Conservation (phyloP, 1,140 invertebrate species). For the Hyles euphorbiae region DNA sequence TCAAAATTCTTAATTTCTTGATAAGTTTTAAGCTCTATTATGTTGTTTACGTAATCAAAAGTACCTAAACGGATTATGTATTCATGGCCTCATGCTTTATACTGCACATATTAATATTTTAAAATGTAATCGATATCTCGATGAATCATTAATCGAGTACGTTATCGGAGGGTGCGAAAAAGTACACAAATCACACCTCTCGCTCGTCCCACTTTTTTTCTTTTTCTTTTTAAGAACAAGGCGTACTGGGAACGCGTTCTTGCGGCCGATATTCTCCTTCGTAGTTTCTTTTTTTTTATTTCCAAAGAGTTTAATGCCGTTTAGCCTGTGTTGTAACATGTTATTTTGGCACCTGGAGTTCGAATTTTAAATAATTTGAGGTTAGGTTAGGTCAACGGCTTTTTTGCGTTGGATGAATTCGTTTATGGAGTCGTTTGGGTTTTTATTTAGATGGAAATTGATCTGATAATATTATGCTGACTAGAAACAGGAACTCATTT, state of each 20-base stretch:
- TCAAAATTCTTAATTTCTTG: too few relatives aligned
- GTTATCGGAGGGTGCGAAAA: slow-evolving; percentile 59
- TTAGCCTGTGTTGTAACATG: slow-evolving; percentile 35
- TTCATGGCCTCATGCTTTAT: too few relatives aligned
- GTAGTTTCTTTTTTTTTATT: slow-evolving; percentile 32
- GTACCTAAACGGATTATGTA: too few relatives aligned
- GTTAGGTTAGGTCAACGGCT: too few relatives aligned
- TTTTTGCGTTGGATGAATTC: too few relatives aligned
- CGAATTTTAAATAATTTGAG: too few relatives aligned
- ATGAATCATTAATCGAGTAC: slow-evolving; percentile 47
- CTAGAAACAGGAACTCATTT: too few relatives aligned
- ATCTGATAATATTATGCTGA: too few relatives aligned
- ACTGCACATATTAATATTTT: slow-evolving; percentile 15
- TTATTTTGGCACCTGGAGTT: slow-evolving; percentile 9
- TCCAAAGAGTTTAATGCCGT: slow-evolving; percentile 34
- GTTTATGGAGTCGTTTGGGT: too few relatives aligned
- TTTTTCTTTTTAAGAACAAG: slow-evolving; percentile 35
- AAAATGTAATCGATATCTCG: slow-evolving; percentile 45
- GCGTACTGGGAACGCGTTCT: slow-evolving; percentile 40
- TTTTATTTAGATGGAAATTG: too few relatives aligned
- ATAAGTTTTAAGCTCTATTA: too few relatives aligned
- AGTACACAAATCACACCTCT: slow-evolving; percentile 69
- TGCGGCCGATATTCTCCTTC: slow-evolving; percentile 27
- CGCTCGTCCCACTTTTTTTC: slow-evolving; percentile 35
- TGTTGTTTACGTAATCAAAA: too few relatives aligned